Base-by-base conservation (phyloP, 2,888 invertebrate species). In the Piscicola geometra region DNA sequence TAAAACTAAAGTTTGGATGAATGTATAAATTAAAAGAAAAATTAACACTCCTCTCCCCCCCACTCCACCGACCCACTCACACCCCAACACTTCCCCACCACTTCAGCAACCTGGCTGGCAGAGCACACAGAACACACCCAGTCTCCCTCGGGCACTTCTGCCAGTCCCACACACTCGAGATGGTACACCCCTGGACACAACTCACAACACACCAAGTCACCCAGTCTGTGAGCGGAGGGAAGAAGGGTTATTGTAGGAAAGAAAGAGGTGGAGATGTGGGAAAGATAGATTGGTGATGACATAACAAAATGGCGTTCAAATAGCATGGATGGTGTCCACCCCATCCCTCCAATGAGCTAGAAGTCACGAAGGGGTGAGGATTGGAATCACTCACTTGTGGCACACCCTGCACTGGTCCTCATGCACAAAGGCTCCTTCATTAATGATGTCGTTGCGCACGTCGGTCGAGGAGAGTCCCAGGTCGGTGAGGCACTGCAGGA, bases 111-210 rank as follows among this genome's bases (percentile, higher is more conserved):
- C 88, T 92, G 91, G 84, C 98, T 95, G 72, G 91, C 91, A 83
- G 92, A 91, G 86, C 99, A 99, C 74, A 96, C 90, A 80, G 90
- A 91, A 87, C 99, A 99, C 82, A 94, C 92, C 97, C 98, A 98
- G 83, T 96, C 96, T 87, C 96, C 96, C 76, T 93, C 92, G 75
- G 97, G 97, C 68, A 97, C 94, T 86, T 95, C 92, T 18, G 95
- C 94, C 73, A 97, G 97, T 84, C 95, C 94, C 73, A 96, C 92
- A 87, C 99, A 99, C 82, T 93, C 93, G 83, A 98, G 88, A 86
- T 99, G 99, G 86, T 94, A 99, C 32, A 97, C 96, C 36, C 98
- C 98, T 30, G 98, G 94, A 83, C 99, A 99, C 1, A 94, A 94
- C 87, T 98, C 98, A 86, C 99, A 99, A 84, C 97, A 97, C 18